phyloP scores from a whole-genome alignment of 1,140 invertebrate genomes.

The Aphelinus certus region DNA sequence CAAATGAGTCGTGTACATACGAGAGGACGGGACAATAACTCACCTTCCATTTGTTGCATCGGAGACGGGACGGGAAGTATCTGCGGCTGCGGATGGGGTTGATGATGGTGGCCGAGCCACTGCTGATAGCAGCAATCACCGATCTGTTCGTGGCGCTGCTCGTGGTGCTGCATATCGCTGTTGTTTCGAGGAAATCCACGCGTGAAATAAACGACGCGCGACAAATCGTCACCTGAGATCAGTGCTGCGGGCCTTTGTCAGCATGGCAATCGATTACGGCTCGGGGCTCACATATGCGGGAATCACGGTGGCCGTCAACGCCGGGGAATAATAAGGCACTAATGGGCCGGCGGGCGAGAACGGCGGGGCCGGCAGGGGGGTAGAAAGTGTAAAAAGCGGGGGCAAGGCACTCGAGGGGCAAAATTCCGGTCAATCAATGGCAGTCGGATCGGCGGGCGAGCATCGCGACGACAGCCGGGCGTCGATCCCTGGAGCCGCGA shows the following conservation, averaged over 20 bases:
- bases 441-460: no score
- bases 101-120: conserved; percentile 51
- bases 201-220: background rate
- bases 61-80: conserved; percentile 53
- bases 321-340: background rate
- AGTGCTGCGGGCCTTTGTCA: background rate
- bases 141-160: conserved; percentile 48
- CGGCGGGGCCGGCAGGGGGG: background rate
- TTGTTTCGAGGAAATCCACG: background rate
- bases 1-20: background rate
- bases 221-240: background rate
- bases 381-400: no score
- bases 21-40: conserved; percentile 39
- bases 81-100: conserved; percentile 36
- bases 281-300: background rate
- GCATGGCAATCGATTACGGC: background rate
- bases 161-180: conserved; percentile 44
- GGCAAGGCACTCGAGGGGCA: no score
- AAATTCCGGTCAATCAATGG: no score
- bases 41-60: conserved; percentile 65
- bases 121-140: conserved; percentile 55
- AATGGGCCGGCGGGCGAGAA: background rate
- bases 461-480: conserved; percentile 43
- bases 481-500: conserved; percentile 45
- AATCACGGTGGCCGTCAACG: background rate